Evolutionary conservation across 2,888 invertebrate species (phyloP).

Genomic region (Neoascia interrupta): DNA sequence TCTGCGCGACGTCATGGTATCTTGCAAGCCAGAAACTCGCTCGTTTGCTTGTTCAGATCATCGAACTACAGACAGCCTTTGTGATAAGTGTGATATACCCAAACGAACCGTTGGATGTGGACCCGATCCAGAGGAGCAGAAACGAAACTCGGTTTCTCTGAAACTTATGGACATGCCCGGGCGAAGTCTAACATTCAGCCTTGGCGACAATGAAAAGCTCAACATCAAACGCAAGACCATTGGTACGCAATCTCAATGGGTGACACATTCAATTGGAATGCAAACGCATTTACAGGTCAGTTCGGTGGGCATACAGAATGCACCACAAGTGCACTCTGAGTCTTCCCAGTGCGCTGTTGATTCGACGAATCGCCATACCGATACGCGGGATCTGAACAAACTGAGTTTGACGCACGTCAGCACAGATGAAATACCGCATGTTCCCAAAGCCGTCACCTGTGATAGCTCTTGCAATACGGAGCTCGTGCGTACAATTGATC

Average conservation of each 20-base stretch:
- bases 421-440: slow-evolving; percentile 74
- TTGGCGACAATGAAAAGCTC: slow-evolving; percentile 81
- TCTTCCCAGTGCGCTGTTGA: slow-evolving; percentile 73
- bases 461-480: slow-evolving; percentile 74
- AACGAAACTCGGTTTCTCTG: slow-evolving; percentile 78
- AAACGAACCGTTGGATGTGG: slow-evolving; percentile 83
- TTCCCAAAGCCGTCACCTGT: slow-evolving; percentile 61
- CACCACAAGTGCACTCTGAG: slow-evolving; percentile 71
- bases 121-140: slow-evolving; percentile 73
- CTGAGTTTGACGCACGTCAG: slow-evolving; percentile 73
- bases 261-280: slow-evolving; percentile 72
- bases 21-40: slow-evolving; percentile 78
- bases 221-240: slow-evolving; percentile 77
- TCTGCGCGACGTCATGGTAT: slow-evolving; percentile 75
- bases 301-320: slow-evolving; percentile 74
- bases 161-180: slow-evolving; percentile 78
- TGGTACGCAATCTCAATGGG: slow-evolving; percentile 73
- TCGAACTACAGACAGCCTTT: slow-evolving; percentile 80
- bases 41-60: slow-evolving; percentile 81
- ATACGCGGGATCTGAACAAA: slow-evolving; percentile 78
- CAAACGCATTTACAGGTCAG: slow-evolving; percentile 73
- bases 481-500: slow-evolving; percentile 67
- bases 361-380: slow-evolving; percentile 76
- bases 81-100: slow-evolving; percentile 80
- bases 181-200: slow-evolving; percentile 83